These are phyloP conservation scores for Eptatretus burgeri DNA, from an alignment of 2,113 vertebrate species.

Conservation along the genomic window DNA sequence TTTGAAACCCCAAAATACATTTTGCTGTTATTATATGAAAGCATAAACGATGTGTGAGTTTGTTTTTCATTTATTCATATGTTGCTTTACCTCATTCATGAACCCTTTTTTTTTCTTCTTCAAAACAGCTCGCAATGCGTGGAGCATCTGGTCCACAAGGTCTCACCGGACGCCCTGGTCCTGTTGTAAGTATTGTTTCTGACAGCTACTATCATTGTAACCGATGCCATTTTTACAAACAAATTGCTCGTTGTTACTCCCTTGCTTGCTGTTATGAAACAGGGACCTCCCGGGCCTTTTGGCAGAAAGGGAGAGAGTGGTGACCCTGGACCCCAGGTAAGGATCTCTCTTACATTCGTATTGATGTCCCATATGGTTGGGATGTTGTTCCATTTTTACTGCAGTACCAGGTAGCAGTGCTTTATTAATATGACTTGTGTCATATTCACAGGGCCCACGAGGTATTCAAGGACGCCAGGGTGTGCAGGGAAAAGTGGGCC, in stretches of 20 bases:
- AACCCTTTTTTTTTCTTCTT: no score
- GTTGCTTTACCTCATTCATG: no score
- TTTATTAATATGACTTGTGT: not conserved
- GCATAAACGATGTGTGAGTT: no score
- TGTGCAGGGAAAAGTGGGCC: not conserved
- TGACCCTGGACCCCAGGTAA: not conserved
- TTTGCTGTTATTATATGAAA: no score
- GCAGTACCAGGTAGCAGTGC: not conserved
- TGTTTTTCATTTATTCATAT: no score
- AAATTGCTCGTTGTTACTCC: no score
- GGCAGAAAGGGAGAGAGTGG: slow-evolving; percentile 5
- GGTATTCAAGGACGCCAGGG: not conserved
- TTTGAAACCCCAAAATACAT: no score
- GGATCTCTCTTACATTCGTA: not conserved
- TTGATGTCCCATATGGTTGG: no score
- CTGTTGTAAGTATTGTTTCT: not conserved
- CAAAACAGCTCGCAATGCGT: not conserved
- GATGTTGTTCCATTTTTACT: not conserved
- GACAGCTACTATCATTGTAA: no score
- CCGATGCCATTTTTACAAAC: no score
- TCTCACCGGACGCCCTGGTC: not conserved
- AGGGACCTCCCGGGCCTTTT: not conserved
- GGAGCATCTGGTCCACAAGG: slow-evolving; percentile 2
- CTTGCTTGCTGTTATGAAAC: not conserved
- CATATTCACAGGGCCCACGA: not conserved